Conservation (phyloP, 2,888 invertebrate species). For the Drosophila setosimentum region DNA sequence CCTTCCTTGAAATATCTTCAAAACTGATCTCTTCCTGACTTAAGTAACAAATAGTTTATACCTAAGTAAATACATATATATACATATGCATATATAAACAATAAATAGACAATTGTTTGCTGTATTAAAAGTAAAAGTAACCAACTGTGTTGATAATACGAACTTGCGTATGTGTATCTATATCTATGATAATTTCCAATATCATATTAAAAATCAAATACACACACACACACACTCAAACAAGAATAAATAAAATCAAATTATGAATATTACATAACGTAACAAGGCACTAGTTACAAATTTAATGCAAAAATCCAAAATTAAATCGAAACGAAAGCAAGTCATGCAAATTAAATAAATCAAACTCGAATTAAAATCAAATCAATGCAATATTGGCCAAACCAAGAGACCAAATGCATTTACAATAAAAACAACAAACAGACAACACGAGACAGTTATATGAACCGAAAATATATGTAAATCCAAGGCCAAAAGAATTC, state of each 20-base stretch:
- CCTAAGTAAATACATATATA: slow-evolving; percentile 40
- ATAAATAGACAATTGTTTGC: slow-evolving; percentile 56
- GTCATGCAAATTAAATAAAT: slow-evolving; percentile 10
- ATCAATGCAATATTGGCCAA: slow-evolving; percentile 62
- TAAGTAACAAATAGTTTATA: slow-evolving; percentile 46
- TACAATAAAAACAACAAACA: slow-evolving; percentile 28
- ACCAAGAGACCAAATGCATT: slow-evolving; percentile 70
- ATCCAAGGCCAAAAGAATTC: slow-evolving; percentile 50
- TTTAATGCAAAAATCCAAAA: slow-evolving; percentile 26
- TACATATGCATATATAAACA: slow-evolving; percentile 19
- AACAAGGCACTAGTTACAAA: slow-evolving; percentile 40
- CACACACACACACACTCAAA: slow-evolving; percentile 5
- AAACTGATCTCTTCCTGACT: slow-evolving; percentile 65
- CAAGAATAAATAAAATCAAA: slow-evolving; percentile 53
- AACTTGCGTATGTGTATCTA: slow-evolving; percentile 66
- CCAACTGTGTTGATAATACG: slow-evolving; percentile 47
- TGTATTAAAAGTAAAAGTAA: slow-evolving; percentile 33
- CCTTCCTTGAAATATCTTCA: slow-evolving; percentile 21
- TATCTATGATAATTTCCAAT: slow-evolving; percentile 58
- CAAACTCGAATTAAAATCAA: slow-evolving; percentile 1
- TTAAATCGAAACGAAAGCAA: slow-evolving; percentile 9
- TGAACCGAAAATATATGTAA: slow-evolving; percentile 13
- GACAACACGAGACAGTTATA: slow-evolving; percentile 17
- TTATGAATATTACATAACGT: slow-evolving; percentile 60
- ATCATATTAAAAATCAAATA: slow-evolving; percentile 24